These are phyloP conservation scores for Lepidurus apus DNA, from an alignment of 1,140 invertebrate species.

Conservation along the genomic window DNA sequence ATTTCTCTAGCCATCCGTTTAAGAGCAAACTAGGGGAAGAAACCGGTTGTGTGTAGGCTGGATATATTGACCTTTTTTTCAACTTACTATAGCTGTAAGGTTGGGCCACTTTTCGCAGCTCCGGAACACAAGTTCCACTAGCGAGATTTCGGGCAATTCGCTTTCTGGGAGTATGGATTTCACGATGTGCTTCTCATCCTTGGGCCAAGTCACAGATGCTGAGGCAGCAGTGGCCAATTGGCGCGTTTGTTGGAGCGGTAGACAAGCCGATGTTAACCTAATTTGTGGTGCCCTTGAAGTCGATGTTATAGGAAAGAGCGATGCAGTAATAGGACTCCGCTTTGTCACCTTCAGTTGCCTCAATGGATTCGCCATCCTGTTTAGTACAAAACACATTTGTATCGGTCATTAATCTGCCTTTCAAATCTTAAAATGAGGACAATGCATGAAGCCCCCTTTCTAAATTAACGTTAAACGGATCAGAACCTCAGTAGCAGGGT, in stretches of 20 bases:
- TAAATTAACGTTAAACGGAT: too few species aligned
- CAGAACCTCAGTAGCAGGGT: too few species aligned
- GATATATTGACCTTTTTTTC: background rate
- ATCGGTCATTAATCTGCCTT: too few species aligned
- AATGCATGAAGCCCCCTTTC: too few species aligned
- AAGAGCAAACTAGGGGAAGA: background rate
- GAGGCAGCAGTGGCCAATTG: constrained; percentile 1
- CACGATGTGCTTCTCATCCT: constrained; percentile 29
- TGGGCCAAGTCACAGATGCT: background rate
- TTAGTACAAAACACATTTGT: background rate
- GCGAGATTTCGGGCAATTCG: constrained; percentile 30
- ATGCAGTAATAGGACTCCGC: background rate
- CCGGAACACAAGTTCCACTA: constrained; percentile 28
- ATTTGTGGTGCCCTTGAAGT: background rate
- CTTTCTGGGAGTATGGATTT: constrained; percentile 27
- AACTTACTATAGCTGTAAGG: constrained; percentile 30
- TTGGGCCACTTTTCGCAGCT: constrained; percentile 30
- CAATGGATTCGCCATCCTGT: background rate
- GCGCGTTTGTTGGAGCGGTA: background rate
- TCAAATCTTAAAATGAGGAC: too few species aligned
- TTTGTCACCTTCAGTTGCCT: background rate
- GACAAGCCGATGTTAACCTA: background rate
- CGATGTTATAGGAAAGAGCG: background rate
- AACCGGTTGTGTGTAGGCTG: background rate
- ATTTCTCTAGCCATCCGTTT: too few species aligned